phyloP scores from a whole-genome alignment of 1,140 invertebrate genomes.

The Melipona quadrifasciata region DNA sequence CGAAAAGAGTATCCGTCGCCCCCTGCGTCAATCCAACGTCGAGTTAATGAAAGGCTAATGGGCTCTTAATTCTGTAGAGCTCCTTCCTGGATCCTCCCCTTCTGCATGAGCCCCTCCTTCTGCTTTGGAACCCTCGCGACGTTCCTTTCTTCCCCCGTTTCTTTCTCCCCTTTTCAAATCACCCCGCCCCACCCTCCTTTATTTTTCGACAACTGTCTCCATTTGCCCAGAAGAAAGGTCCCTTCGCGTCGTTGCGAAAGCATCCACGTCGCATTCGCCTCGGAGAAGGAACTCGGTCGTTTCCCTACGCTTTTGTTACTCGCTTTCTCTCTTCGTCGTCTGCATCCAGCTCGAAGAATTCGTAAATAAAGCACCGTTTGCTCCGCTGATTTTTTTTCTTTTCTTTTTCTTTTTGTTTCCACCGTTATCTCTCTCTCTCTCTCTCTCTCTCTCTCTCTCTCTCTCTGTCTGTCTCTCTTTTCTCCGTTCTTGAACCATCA shows the following conservation, averaged over 20 bases:
- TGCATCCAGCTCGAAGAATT: neutral
- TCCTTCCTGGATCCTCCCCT: conserved; percentile 47
- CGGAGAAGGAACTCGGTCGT: neutral
- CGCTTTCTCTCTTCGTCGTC: neutral
- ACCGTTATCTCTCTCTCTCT: neutral
- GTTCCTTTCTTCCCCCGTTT: neutral
- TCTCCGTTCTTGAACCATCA: neutral
- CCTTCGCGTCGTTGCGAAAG: neutral
- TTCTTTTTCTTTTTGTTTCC: neutral
- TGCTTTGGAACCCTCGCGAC: neutral
- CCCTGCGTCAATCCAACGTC: conserved; percentile 38
- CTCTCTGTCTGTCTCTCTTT: neutral
- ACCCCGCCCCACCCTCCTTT: neutral
- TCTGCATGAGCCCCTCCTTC: neutral
- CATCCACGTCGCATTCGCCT: neutral
- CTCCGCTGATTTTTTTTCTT: neutral
- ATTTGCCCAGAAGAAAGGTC: neutral
- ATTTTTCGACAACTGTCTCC: neutral
- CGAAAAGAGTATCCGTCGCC: conserved; percentile 48
- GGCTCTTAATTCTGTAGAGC: conserved; percentile 77
- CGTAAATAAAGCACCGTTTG: conserved; percentile 16
- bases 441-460: too few species aligned
- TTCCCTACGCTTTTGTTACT: neutral
- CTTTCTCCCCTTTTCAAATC: neutral
- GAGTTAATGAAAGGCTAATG: conserved; percentile 75